phyloP scores from a whole-genome alignment of 2,888 invertebrate species.

The Troides aeacus region DNA sequence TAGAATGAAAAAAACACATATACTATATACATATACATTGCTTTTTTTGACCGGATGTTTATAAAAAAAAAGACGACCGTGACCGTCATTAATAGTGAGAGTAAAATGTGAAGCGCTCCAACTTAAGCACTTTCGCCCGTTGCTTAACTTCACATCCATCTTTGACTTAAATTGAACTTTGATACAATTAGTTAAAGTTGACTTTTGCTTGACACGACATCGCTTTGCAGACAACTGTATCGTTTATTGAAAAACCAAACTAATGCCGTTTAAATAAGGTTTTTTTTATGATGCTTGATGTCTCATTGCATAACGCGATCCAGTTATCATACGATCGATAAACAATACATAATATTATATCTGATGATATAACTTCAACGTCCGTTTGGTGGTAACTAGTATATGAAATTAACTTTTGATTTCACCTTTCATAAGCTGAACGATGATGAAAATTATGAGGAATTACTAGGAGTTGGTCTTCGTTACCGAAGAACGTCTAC shows the following conservation, averaged over 20 bases:
- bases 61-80: constrained; percentile 24
- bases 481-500: no score
- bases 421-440: neutral
- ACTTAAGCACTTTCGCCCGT: constrained; percentile 27
- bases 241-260: constrained; percentile 13
- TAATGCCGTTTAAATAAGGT: neutral
- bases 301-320: constrained; percentile 23
- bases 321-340: constrained; percentile 17
- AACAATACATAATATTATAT: constrained; percentile 15
- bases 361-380: constrained; percentile 15
- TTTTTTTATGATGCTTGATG: neutral
- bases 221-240: constrained; percentile 3
- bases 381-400: neutral
- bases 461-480: no score
- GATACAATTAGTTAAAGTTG: neutral
- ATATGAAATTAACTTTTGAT: neutral
- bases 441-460: no score
- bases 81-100: constrained; percentile 29
- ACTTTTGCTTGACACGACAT: neutral
- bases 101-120: constrained; percentile 24
- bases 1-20: no score
- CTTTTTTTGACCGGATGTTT: neutral
- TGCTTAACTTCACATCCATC: constrained; percentile 5
- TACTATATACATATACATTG: no score
- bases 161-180: constrained; percentile 11